These are phyloP conservation scores for Microcebus lehilahytsara DNA, from an alignment of 2,113 vertebrate species.

Conservation along the genomic window DNA sequence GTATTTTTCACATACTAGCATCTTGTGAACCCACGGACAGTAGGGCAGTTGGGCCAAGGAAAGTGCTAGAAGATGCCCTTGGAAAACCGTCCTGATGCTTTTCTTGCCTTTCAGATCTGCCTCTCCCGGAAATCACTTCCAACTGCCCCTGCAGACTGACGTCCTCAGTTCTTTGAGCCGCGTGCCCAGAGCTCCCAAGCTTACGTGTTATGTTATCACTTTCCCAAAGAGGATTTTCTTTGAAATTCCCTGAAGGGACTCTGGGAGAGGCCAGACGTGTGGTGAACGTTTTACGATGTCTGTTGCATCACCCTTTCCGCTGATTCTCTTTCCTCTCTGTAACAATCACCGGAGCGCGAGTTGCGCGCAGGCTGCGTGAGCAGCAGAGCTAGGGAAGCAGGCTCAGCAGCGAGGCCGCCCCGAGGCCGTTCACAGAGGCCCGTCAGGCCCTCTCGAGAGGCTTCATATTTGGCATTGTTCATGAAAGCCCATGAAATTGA, in stretches of 20 bases:
- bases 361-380: background rate
- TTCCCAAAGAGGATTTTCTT: background rate
- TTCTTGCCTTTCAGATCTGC: background rate
- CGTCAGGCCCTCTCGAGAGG: background rate
- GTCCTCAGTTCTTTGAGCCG: background rate
- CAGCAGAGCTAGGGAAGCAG: background rate
- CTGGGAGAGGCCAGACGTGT: accelerated
- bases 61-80: background rate
- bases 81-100: background rate
- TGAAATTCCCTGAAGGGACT: background rate
- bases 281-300: background rate
- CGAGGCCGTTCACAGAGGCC: background rate
- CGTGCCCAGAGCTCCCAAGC: background rate
- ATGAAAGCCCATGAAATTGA: background rate
- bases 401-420: too few relatives aligned
- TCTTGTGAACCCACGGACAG: background rate
- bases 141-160: background rate
- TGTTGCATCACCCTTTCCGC: background rate
- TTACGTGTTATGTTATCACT: background rate
- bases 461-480: background rate
- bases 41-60: too few relatives aligned
- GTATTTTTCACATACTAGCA: background rate
- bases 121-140: background rate
- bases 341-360: background rate
- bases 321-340: background rate